phyloP scores from a whole-genome alignment of 2,888 invertebrate species.

The Acleris cristana region DNA sequence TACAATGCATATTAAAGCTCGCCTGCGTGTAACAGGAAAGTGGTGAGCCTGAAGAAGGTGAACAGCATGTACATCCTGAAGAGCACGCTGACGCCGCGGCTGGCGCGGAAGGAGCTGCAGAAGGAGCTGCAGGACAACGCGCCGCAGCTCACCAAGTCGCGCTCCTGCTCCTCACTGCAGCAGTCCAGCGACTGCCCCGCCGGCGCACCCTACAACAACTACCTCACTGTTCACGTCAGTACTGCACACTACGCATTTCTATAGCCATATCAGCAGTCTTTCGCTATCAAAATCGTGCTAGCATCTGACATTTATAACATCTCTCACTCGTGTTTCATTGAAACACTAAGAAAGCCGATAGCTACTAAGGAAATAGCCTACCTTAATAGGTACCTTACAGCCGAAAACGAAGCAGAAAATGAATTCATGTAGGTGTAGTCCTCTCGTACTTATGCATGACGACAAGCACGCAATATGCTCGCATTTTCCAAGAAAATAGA shows the following conservation, averaged over 20 bases:
- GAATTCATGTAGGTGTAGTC: no score
- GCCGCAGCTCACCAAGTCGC: conserved; percentile 85
- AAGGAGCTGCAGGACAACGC: conserved; percentile 85
- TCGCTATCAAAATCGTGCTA: no score
- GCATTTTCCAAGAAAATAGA: no score
- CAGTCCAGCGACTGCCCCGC: conserved; percentile 82
- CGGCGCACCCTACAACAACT: conserved; percentile 86
- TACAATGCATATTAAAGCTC: neutral
- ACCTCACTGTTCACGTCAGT: conserved; percentile 89
- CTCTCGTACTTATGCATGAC: no score
- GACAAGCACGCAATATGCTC: no score
- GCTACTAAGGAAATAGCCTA: no score
- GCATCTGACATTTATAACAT: no score
- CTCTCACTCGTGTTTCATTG: no score
- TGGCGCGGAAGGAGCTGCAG: conserved; percentile 88
- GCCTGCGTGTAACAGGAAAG: conserved; percentile 79
- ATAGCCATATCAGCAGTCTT: no score
- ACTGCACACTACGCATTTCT: neutral
- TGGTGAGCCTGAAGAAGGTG: conserved; percentile 88
- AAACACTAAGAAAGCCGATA: no score
- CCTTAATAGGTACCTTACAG: no score
- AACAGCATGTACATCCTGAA: conserved; percentile 93
- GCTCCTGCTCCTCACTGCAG: conserved; percentile 89
- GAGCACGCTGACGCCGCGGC: conserved; percentile 91
- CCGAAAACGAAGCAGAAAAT: no score